Base-by-base conservation (phyloP, 2,797 vertebrate species). In the Synaphobranchus kaupii region DNA sequence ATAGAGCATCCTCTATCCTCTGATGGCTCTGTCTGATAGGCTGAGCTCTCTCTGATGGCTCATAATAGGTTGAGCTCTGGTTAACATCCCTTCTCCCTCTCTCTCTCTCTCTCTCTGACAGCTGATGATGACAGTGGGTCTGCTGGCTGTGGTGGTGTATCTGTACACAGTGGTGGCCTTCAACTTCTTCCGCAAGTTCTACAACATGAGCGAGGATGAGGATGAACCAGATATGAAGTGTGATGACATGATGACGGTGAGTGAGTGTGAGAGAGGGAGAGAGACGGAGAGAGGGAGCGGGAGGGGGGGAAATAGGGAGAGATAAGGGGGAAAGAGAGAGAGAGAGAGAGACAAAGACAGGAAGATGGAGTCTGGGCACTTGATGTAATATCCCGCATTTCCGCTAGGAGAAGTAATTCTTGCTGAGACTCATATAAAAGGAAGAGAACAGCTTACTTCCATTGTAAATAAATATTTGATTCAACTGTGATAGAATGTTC, bases 161-260 rank as follows among this genome's bases (percentile, higher is more conserved):
- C 96, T 99, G 9, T 99, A 98, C 93, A 99, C 98, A 0, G 98
- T 99, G n/a, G 97, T 99, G 84, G 98, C 98, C 92, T 99, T 98
- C 93, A 98, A 98, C 95, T 99, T 99, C 95, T 99, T 99, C 96
- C 96, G 98, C 84, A 99, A 99, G 93, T 99, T 99, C 95, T 99
- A 99, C 95, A 99, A 99, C 94, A 98, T 93, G 96, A 98, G 98
- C 0, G 98, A 99, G 90, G 98, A 99, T 0, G 98, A 98, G 92
- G 98, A 99, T 0, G 98, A 99, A 68, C 98, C 98, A 0, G 97
- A 98, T 91, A 98, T 99, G 98, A 99, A 99, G 93, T 99, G 98
- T 17, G 97, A 99, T 0, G 98, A 99, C 95, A 99, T 99, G 98
- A 98, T 99, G 97, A 99, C 98, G 28, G 98, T 99, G 89, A 93